Evolutionary conservation across 2,888 invertebrate species (phyloP).

Genomic region (Aelia acuminata): DNA sequence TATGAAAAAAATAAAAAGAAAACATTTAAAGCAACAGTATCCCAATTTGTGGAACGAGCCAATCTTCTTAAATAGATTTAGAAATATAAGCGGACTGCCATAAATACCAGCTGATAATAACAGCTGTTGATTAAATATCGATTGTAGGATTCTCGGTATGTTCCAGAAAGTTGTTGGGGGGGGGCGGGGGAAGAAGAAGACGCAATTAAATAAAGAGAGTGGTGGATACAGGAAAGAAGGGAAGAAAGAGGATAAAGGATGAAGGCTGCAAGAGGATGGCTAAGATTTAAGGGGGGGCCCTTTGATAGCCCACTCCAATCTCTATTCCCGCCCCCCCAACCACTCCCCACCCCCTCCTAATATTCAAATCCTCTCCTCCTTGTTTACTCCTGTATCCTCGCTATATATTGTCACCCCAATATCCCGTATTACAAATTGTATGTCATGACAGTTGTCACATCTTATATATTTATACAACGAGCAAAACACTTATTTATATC

Average conservation of each 20-base stretch:
- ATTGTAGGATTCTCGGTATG: not conserved
- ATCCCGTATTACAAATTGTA: not conserved
- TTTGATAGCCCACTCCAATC: slow-evolving; percentile 10
- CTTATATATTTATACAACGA: not conserved
- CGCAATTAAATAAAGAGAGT: slow-evolving; percentile 27
- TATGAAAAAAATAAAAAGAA: too few relatives aligned
- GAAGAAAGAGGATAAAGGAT: not conserved
- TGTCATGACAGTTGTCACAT: not conserved
- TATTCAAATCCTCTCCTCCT: slow-evolving; percentile 18
- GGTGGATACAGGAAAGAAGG: slow-evolving; percentile 4
- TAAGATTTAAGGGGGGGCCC: slow-evolving; percentile 18
- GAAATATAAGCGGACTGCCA: not conserved
- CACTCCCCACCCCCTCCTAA: not conserved
- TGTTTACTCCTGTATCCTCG: slow-evolving; percentile 40
- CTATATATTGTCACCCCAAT: not conserved
- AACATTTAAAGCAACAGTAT: not conserved
- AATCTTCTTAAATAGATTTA: not conserved
- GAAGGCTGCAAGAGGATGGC: not conserved
- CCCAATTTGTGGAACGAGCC: not conserved
- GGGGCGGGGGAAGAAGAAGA: not conserved
- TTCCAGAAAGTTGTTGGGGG: not conserved
- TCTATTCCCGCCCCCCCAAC: not conserved
- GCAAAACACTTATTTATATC: not conserved
- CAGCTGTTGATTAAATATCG: slow-evolving; percentile 9
- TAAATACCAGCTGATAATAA: slow-evolving; percentile 5